phyloP scores from a whole-genome alignment of 2,888 invertebrate genomes.

The Ectemnius cavifrons region DNA sequence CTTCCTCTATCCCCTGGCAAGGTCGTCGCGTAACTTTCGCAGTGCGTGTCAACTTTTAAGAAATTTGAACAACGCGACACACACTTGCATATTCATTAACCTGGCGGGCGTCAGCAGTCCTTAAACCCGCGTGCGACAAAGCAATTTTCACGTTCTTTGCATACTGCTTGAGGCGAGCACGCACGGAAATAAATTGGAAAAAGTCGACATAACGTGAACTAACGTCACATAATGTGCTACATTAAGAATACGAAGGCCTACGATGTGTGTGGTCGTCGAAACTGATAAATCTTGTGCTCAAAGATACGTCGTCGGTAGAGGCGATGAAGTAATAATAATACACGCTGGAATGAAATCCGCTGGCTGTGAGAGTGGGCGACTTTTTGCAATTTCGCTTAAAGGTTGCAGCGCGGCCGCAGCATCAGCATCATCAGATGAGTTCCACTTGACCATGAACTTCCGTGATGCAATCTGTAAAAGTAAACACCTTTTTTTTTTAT shows the following conservation, averaged over 20 bases:
- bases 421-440: slow-evolving; percentile 12
- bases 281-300: no score
- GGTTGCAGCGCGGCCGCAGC: neutral
- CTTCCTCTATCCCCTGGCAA: no score
- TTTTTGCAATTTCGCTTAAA: no score
- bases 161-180: neutral
- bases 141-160: neutral
- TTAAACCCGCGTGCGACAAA: neutral
- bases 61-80: slow-evolving; percentile 1
- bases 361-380: no score
- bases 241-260: no score
- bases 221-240: no score
- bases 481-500: neutral
- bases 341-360: no score
- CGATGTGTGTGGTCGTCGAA: no score
- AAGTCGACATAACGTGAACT: neutral
- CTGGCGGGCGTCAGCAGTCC: slow-evolving; percentile 10
- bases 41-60: neutral
- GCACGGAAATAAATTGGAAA: neutral
- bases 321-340: no score
- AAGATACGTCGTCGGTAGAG: no score
- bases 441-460: slow-evolving; percentile 28
- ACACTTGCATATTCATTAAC: slow-evolving; percentile 12
- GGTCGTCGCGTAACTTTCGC: no score
- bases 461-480: slow-evolving; percentile 7